Percentiles rank a stretch among this genome's conserved stretches.
These are phyloP conservation scores for Neolamprologus fasciatus DNA, from an alignment of 2,113 vertebrate genomes.

Conservation along the genomic window DNA sequence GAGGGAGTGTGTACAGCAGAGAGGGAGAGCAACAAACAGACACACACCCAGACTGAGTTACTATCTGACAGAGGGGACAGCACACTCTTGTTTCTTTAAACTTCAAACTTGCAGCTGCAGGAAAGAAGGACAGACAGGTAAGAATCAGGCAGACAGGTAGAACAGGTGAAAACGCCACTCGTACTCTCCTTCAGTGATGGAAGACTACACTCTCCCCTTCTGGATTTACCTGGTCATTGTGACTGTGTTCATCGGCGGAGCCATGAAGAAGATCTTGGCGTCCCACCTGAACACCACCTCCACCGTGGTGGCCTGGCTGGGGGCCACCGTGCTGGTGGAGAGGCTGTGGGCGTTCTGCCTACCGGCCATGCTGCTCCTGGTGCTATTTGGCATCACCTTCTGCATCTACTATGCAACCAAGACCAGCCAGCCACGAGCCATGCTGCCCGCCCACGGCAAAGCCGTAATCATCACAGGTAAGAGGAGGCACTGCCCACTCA, in stretches of 20 bases:
- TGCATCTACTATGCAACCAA: conserved; percentile 28
- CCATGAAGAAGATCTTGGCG: conserved; percentile 60
- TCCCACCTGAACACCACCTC: conserved; percentile 53
- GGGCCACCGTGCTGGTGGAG: conserved; percentile 65
- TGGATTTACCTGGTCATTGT: conserved; percentile 70
- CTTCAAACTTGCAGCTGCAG: neutral
- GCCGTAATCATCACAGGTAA: conserved; percentile 74
- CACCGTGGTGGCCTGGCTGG: conserved; percentile 63
- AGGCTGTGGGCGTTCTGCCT: conserved; percentile 57
- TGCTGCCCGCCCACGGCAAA: conserved; percentile 50
- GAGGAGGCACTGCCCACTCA: neutral
- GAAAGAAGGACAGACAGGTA: neutral
- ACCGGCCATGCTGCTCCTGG: conserved; percentile 42
- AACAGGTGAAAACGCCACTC: neutral
- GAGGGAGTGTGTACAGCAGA: neutral
- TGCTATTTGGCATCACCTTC: conserved; percentile 27
- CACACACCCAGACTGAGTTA: neutral
- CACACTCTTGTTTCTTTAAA: neutral
- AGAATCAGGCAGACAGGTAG: neutral
- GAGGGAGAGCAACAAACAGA: neutral
- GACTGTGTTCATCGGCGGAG: conserved; percentile 50
- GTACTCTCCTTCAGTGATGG: conserved; percentile 28
- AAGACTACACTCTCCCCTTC: conserved; percentile 60
- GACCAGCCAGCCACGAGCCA: neutral
- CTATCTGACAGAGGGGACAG: neutral